These are phyloP conservation scores for Drosophila grimshawi DNA, from an alignment of 1,140 invertebrate genomes.

Conservation along the genomic window DNA sequence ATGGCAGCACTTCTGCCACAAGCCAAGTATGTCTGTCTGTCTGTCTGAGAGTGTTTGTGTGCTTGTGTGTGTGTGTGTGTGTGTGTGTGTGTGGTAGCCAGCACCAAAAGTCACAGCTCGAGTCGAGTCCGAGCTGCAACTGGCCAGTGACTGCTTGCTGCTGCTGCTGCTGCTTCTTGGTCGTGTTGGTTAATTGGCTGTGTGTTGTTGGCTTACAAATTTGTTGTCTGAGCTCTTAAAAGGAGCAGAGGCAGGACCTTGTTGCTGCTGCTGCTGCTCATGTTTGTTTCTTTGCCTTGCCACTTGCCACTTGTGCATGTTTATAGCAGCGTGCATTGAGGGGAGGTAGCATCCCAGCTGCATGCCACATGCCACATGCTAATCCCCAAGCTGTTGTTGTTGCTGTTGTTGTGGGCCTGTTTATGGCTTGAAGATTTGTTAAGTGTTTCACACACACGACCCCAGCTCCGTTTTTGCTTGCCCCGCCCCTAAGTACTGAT, in stretches of 20 bases:
- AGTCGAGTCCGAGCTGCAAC: conserved; percentile 1
- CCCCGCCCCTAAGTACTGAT: not conserved
- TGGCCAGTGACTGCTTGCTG: conserved; percentile 9
- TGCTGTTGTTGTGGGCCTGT: conserved; percentile 25
- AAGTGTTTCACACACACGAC: conserved; percentile 40
- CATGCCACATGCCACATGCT: conserved; percentile 21
- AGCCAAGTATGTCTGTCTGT: not conserved
- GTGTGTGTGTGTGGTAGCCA: not conserved
- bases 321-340: conserved; percentile 47
- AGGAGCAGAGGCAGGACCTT: conserved; percentile 14
- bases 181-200: conserved; percentile 50
- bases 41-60: not conserved
- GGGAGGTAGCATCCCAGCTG: conserved; percentile 7
- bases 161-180: conserved; percentile 8
- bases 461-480: not conserved
- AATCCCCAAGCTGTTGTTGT: conserved; percentile 17
- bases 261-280: conserved; percentile 10
- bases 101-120: conserved; percentile 8
- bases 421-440: conserved; percentile 61
- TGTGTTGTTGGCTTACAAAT: conserved; percentile 55
- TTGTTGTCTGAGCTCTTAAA: conserved; percentile 44
- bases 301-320: conserved; percentile 46
- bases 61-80: not conserved
- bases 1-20: conserved; percentile 17
- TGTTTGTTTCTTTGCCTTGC: conserved; percentile 32